These are phyloP conservation scores for Scelioninae gen. 1 DNA, from an alignment of 2,888 invertebrate genomes.

Conservation along the genomic window DNA sequence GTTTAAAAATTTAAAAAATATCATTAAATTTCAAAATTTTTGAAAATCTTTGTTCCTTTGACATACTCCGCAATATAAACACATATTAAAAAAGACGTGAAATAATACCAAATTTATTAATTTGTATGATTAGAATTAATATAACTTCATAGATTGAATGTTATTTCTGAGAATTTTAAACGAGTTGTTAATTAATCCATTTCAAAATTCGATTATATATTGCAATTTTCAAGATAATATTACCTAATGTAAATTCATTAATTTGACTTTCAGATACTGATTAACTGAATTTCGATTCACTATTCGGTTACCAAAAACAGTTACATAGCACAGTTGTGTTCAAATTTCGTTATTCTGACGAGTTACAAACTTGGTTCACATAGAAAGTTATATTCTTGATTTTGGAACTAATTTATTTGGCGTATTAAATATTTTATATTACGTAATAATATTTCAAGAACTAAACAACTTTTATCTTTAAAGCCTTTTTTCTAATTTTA, in stretches of 20 bases:
- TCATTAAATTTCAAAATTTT: background rate
- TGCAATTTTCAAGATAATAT: slow-evolving; percentile 7
- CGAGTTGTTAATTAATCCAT: slow-evolving; percentile 15
- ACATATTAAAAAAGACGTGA: background rate
- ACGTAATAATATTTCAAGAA: too few relatives aligned
- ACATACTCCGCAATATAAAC: too few relatives aligned
- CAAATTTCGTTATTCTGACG: background rate
- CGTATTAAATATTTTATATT: background rate
- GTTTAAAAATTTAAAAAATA: too few relatives aligned
- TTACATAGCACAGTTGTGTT: background rate
- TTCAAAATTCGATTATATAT: slow-evolving; percentile 10
- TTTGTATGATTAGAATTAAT: background rate
- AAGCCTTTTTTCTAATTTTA: too few relatives aligned
- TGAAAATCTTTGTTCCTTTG: background rate
- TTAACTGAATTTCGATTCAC: slow-evolving; percentile 13
- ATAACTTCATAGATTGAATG: background rate
- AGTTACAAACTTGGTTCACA: background rate
- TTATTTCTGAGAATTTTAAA: slow-evolving; percentile 2
- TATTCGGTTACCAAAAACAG: slow-evolving; percentile 14
- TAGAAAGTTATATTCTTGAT: background rate
- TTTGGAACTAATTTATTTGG: background rate
- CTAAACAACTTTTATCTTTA: too few relatives aligned
- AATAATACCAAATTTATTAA: background rate
- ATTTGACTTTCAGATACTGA: slow-evolving; percentile 27
- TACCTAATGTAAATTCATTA: slow-evolving; percentile 19